Conservation (phyloP, 1,140 invertebrate species). For the Trissolcus basalis region DNA sequence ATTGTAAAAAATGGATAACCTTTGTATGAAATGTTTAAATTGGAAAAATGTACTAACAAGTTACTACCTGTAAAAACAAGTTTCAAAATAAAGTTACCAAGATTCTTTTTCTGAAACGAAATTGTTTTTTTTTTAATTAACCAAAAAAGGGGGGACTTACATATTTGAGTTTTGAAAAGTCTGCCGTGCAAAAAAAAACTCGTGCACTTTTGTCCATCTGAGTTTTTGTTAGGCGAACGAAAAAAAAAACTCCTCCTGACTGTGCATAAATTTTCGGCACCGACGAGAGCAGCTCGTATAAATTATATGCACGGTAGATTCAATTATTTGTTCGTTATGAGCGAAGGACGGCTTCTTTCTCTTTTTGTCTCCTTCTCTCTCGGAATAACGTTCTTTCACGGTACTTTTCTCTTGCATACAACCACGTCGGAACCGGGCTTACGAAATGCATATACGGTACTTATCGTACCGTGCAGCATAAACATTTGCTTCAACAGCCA, state of each 20-base stretch:
- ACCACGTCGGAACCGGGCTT: slow-evolving; percentile 50
- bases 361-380: slow-evolving; percentile 53
- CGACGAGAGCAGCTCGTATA: slow-evolving; percentile 29
- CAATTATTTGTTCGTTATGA: slow-evolving; percentile 56
- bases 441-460: slow-evolving; percentile 55
- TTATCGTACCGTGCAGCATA: slow-evolving; percentile 44
- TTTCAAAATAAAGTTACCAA: no score
- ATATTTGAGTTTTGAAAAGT: no score
- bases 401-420: slow-evolving; percentile 59
- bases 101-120: no score
- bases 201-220: no score
- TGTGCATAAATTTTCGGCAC: slow-evolving; percentile 28
- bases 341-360: slow-evolving; percentile 57
- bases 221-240: no score
- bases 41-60: no score
- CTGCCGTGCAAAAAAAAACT: no score
- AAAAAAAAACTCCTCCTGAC: neutral
- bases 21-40: no score
- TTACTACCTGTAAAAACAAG: no score
- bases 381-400: slow-evolving; percentile 55
- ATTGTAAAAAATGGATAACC: no score
- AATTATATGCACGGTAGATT: slow-evolving; percentile 45
- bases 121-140: no score
- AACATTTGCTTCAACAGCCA: slow-evolving; percentile 30
- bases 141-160: no score